Evolutionary conservation across 2,113 vertebrate genomes (phyloP).

Genomic region (Micronisus gabar): DNA sequence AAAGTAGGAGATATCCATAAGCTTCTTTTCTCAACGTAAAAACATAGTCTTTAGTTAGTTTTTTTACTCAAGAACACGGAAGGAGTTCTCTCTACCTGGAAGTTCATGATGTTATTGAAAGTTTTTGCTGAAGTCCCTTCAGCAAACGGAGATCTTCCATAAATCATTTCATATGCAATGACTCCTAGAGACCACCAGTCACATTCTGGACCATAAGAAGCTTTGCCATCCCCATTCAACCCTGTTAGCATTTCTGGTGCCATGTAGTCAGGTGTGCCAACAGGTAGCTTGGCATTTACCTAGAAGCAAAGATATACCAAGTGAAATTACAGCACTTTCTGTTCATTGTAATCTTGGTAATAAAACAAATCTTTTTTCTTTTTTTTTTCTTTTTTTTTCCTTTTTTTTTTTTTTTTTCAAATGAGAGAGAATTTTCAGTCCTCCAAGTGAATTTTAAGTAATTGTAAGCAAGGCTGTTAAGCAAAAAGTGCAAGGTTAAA

Average conservation of each 20-base stretch:
- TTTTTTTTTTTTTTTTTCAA: not conserved
- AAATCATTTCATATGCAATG: slow-evolving; percentile 94
- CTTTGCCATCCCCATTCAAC: slow-evolving; percentile 76
- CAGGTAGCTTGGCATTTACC: slow-evolving; percentile 77
- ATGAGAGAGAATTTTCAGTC: not conserved
- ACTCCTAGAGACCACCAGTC: slow-evolving; percentile 98
- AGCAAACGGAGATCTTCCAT: slow-evolving; percentile 85
- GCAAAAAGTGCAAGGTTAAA: not conserved
- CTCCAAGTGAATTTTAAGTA: not conserved
- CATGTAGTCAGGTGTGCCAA: slow-evolving; percentile 90
- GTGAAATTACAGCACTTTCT: not conserved
- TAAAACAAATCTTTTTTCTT: not conserved
- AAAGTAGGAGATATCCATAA: not conserved
- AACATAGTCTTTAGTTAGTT: not conserved
- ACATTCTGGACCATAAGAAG: slow-evolving; percentile 80
- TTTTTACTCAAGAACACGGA: not conserved
- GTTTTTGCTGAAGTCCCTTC: slow-evolving; percentile 87
- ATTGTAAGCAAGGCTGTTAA: not conserved
- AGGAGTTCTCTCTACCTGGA: slow-evolving; percentile 77
- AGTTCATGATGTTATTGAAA: slow-evolving; percentile 92
- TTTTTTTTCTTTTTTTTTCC: not conserved
- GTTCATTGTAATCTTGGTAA: not conserved
- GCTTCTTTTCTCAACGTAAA: not conserved
- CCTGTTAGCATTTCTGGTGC: slow-evolving; percentile 87
- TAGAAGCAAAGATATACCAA: slow-evolving; percentile 32